These are phyloP conservation scores for Uropetala carovei DNA, from an alignment of 2,888 invertebrate species.

Conservation along the genomic window DNA sequence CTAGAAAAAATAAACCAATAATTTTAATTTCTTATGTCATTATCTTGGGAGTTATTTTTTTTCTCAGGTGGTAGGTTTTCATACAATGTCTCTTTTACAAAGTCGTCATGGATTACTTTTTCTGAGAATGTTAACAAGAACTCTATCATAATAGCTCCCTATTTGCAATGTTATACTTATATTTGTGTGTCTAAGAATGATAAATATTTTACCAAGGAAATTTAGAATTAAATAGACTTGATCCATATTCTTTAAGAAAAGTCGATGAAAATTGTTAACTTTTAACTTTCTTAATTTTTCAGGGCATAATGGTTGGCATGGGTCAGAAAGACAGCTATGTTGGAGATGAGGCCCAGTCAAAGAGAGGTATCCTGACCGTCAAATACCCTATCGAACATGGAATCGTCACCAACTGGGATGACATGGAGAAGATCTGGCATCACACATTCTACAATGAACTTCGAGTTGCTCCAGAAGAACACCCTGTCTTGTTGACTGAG, in stretches of 20 bases:
- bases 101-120: too few relatives aligned
- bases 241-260: too few relatives aligned
- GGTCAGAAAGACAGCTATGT: constrained; percentile 78
- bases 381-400: constrained; percentile 73
- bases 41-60: too few relatives aligned
- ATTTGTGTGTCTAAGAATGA: neutral
- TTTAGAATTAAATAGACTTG: neutral
- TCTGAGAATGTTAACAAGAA: too few relatives aligned
- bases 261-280: neutral
- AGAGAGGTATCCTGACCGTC: constrained; percentile 73
- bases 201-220: neutral
- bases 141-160: too few relatives aligned
- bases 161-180: neutral
- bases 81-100: too few relatives aligned
- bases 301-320: constrained; percentile 78
- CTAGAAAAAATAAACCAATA: too few relatives aligned
- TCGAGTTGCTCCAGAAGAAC: constrained; percentile 73
- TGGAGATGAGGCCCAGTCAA: constrained; percentile 78
- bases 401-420: constrained; percentile 73
- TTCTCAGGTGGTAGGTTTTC: too few relatives aligned
- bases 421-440: constrained; percentile 75
- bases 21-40: too few relatives aligned
- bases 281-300: neutral
- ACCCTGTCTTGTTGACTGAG: constrained; percentile 92
- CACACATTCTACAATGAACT: constrained; percentile 75